Conservation (phyloP, 2,888 invertebrate genomes). For the Nasonovia ribisnigri region DNA sequence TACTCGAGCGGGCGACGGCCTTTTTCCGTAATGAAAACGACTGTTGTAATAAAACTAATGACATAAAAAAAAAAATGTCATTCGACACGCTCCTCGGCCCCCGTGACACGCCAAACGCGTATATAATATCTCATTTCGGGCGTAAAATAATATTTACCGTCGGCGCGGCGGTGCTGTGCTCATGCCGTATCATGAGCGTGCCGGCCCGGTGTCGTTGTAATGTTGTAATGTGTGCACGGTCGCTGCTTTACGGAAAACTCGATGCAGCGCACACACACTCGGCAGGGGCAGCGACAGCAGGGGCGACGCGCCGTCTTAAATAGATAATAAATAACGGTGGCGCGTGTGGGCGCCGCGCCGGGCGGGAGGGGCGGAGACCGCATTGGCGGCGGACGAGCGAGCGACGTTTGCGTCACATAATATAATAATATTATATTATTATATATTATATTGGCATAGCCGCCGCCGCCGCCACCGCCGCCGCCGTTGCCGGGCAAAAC, state of each 20-base stretch:
- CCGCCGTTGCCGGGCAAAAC: constrained; percentile 32
- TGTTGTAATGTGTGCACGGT: background rate
- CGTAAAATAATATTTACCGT: constrained; percentile 4
- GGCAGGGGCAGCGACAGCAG: background rate
- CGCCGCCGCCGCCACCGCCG: background rate
- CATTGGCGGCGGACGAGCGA: background rate
- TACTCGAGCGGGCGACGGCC: background rate
- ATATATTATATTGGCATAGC: constrained; percentile 24
- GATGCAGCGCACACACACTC: background rate
- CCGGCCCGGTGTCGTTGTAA: background rate
- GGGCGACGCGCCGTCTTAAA: constrained; percentile 14
- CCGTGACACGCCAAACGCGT: background rate
- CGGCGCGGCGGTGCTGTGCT: background rate
- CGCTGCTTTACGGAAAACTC: background rate
- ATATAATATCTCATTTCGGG: background rate
- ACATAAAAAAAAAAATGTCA: background rate
- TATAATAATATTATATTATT: constrained; percentile 19
- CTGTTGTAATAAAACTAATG: background rate
- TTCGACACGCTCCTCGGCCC: background rate
- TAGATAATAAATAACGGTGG: constrained; percentile 34
- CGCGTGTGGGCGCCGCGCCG: background rate
- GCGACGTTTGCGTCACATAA: constrained; percentile 31
- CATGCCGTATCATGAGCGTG: background rate
- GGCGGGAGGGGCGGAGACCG: background rate
- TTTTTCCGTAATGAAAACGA: constrained; percentile 6